Conservation (phyloP, 2,797 vertebrate genomes). For the Erpetoichthys calabaricus region DNA sequence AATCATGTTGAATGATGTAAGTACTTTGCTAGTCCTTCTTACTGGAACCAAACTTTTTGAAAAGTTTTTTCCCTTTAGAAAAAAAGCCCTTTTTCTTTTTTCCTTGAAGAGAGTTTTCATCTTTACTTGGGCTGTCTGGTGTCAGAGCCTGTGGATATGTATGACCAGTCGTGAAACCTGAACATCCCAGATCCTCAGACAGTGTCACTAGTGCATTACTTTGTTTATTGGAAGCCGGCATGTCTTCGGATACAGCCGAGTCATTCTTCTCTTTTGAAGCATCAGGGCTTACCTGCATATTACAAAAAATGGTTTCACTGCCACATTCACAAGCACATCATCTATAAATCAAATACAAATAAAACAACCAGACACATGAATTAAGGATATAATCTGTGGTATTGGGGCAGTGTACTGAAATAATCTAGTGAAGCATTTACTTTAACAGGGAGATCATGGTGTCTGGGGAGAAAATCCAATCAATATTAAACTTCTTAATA, state of each 20-base stretch:
- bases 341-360: no score
- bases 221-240: conserved; percentile 9
- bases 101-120: conserved; percentile 28
- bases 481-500: no score
- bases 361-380: no score
- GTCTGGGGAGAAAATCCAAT: no score
- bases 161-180: conserved; percentile 12
- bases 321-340: neutral
- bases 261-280: conserved; percentile 24
- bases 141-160: conserved; percentile 15
- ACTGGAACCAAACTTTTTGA: conserved; percentile 72
- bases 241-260: conserved; percentile 19
- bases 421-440: no score
- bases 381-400: no score
- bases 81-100: conserved; percentile 79
- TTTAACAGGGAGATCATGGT: no score
- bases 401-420: no score
- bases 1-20: no score
- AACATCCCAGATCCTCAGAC: neutral
- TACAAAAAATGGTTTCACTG: conserved; percentile 4
- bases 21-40: conserved; percentile 48
- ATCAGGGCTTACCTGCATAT: conserved; percentile 35
- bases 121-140: conserved; percentile 17
- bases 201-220: no score
- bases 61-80: conserved; percentile 77